A percentile compares a stretch with the other conserved stretches of the same genome.
Evolutionary conservation across 2,797 vertebrate species (phyloP).

Genomic region (Hephaestus fuliginosus): DNA sequence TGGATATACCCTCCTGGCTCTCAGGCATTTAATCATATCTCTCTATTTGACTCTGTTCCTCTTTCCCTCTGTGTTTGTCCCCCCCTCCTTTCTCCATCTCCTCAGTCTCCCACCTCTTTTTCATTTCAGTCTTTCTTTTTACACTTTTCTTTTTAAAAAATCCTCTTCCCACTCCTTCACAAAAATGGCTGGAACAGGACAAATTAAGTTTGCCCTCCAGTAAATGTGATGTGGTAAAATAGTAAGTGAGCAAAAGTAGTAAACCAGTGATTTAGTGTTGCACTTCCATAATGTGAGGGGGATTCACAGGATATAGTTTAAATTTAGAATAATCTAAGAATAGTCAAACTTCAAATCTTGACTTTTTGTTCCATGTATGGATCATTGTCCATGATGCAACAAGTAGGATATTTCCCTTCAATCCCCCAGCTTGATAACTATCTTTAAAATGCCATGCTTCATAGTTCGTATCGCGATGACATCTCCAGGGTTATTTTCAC

Average conservation of each 20-base stretch:
- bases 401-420: not conserved
- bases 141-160: not conserved
- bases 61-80: slow-evolving; percentile 9
- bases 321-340: not conserved
- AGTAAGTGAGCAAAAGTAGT: no score
- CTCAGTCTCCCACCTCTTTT: not conserved
- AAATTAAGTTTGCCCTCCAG: slow-evolving; percentile 2
- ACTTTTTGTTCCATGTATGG: not conserved
- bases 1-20: slow-evolving; percentile 57
- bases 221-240: not conserved
- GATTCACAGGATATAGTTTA: not conserved
- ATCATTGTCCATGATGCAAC: not conserved
- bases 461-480: no score
- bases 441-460: not conserved
- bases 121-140: not conserved
- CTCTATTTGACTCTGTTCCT: slow-evolving; percentile 47
- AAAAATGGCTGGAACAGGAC: slow-evolving; percentile 6
- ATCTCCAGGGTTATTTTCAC: not conserved
- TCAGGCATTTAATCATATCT: slow-evolving; percentile 54
- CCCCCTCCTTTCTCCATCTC: not conserved
- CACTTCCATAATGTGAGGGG: not conserved
- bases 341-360: not conserved
- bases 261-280: not conserved
- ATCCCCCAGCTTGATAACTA: not conserved
- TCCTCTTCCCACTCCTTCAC: not conserved